Percentiles rank a stretch among this genome's conserved stretches.
phyloP scores from a whole-genome alignment of 2,888 invertebrate species.

The Microctonus brassicae region DNA sequence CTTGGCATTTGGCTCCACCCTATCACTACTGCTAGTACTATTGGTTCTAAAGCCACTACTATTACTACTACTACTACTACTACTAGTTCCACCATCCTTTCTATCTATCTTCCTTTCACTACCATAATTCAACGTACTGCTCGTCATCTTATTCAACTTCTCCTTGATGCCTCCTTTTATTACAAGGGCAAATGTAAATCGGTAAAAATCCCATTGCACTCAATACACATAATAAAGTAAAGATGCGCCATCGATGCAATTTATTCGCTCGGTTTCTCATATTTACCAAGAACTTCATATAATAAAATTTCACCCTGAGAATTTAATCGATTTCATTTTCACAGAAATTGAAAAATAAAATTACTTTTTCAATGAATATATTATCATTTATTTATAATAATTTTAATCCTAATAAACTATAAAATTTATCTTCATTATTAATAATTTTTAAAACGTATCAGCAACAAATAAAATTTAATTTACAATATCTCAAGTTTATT shows the following conservation, averaged over 20 bases:
- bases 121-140: slow-evolving; percentile 17
- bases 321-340: background rate
- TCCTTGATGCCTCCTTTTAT: slow-evolving; percentile 8
- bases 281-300: slow-evolving; percentile 29
- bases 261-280: slow-evolving; percentile 33
- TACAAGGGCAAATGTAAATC: slow-evolving; percentile 35
- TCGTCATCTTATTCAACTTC: slow-evolving; percentile 7
- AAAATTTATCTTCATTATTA: too few relatives aligned
- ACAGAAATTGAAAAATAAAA: background rate
- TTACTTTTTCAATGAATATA: background rate
- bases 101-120: slow-evolving; percentile 19
- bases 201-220: slow-evolving; percentile 20
- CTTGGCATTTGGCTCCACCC: slow-evolving; percentile 19
- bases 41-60: too few relatives aligned
- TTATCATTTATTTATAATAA: too few relatives aligned
- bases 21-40: background rate
- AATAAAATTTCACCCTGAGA: background rate
- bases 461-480: too few relatives aligned
- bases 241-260: slow-evolving; percentile 27
- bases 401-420: too few relatives aligned
- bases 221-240: background rate
- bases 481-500: too few relatives aligned
- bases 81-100: slow-evolving; percentile 21
- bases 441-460: too few relatives aligned
- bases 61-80: background rate